Conservation (phyloP, 2,797 vertebrate species). For the Scolopax bukidnonensis region DNA sequence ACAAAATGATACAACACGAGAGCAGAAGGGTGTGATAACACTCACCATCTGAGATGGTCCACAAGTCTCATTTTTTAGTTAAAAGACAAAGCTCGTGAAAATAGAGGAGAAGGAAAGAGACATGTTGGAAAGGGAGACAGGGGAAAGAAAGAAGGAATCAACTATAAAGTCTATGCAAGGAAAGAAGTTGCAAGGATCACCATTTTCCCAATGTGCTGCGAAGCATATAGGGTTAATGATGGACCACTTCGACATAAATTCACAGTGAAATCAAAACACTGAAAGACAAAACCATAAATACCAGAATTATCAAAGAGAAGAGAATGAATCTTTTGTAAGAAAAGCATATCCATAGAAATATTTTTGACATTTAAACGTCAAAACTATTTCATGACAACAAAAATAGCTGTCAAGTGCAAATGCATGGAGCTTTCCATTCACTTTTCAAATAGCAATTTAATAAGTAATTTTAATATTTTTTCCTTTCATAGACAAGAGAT, state of each 20-base stretch:
- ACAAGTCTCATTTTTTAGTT: not conserved
- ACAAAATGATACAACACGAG: not conserved
- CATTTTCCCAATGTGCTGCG: not conserved
- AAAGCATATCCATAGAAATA: not conserved
- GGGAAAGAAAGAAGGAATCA: not conserved
- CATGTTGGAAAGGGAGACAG: not conserved
- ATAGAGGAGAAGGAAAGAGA: not conserved
- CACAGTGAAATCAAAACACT: not conserved
- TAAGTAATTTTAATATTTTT: not conserved
- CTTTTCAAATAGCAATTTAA: not conserved
- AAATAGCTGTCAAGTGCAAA: slow-evolving; percentile 30
- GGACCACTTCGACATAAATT: not conserved
- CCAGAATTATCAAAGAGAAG: not conserved
- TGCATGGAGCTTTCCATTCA: not conserved
- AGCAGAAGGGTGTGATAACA: not conserved
- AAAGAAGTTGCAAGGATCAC: not conserved
- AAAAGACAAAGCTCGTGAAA: not conserved
- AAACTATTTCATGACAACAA: slow-evolving; percentile 50
- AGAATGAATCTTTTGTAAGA: not conserved
- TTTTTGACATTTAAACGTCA: slow-evolving; percentile 59
- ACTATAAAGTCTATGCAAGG: not conserved
- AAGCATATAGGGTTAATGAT: not conserved
- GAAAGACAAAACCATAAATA: slow-evolving; percentile 14
- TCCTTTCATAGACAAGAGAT: not conserved
- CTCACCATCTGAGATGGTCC: not conserved